These are phyloP conservation scores for Dryas iulia DNA, from an alignment of 1,140 invertebrate species.

Conservation along the genomic window DNA sequence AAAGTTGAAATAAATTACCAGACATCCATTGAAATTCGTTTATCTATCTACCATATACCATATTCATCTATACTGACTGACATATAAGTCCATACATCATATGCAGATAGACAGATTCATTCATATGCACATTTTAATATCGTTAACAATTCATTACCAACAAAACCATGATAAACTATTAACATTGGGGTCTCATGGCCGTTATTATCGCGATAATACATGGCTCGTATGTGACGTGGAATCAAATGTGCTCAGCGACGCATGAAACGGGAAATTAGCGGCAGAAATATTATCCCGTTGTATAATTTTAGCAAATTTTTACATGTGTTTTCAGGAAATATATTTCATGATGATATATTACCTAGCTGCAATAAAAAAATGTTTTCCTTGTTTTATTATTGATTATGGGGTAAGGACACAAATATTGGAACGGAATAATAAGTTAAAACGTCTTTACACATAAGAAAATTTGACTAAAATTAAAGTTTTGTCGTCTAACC, in stretches of 20 bases:
- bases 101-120: neutral
- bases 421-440: too few species aligned
- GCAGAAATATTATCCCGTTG: slow-evolving; percentile 26
- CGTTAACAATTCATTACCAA: slow-evolving; percentile 10
- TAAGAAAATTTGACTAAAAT: too few species aligned
- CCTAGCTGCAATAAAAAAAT: neutral
- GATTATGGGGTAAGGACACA: too few species aligned
- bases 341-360: neutral
- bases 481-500: too few species aligned
- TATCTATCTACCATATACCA: too few species aligned
- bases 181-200: neutral
- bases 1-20: too few species aligned
- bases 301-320: slow-evolving; percentile 28
- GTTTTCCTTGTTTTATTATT: too few species aligned
- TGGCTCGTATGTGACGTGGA: slow-evolving; percentile 19
- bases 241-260: slow-evolving; percentile 22
- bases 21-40: too few species aligned
- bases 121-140: slow-evolving; percentile 6
- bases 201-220: slow-evolving; percentile 12
- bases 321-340: neutral
- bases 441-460: too few species aligned
- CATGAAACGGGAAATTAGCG: slow-evolving; percentile 32
- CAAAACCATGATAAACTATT: slow-evolving; percentile 7
- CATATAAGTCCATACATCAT: neutral
- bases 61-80: too few species aligned